Percentiles rank a stretch among this genome's conserved stretches.
Conservation (phyloP, 2,797 vertebrate species). For the Microhierax caerulescens region DNA sequence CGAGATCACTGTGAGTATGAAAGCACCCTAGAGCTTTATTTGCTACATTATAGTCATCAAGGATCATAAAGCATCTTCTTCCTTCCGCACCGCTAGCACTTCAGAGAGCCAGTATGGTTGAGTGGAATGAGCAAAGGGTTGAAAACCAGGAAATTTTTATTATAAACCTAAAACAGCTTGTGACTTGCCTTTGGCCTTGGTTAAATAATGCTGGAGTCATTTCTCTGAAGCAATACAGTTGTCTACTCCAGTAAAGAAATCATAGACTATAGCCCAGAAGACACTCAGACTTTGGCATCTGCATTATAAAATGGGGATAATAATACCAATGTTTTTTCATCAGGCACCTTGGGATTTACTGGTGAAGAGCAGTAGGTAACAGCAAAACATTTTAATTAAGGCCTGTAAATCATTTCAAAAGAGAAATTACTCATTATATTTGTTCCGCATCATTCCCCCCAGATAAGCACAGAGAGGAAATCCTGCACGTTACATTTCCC, state of each 20-base stretch:
- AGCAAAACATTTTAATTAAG: neutral
- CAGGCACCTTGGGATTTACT: neutral
- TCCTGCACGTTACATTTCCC: neutral
- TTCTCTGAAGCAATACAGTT: neutral
- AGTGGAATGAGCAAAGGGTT: slow-evolving; percentile 25
- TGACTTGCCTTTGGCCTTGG: slow-evolving; percentile 18
- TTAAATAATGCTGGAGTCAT: neutral
- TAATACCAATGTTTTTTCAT: neutral
- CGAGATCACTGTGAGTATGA: slow-evolving; percentile 34
- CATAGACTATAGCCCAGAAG: neutral
- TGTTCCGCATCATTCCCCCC: neutral
- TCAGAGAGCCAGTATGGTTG: slow-evolving; percentile 20
- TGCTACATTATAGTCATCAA: slow-evolving; percentile 51
- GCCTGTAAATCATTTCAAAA: neutral
- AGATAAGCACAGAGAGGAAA: neutral
- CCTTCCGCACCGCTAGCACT: slow-evolving; percentile 33
- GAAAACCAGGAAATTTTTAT: slow-evolving; percentile 14
- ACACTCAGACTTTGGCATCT: neutral
- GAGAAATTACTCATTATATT: neutral
- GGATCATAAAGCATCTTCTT: slow-evolving; percentile 62
- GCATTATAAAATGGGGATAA: neutral
- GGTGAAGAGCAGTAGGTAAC: neutral
- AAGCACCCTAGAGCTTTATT: slow-evolving; percentile 62
- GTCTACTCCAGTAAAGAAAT: neutral
- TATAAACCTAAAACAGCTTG: neutral